Evolutionary conservation across 2,797 vertebrate species (phyloP).

Genomic region (Pelodytes ibericus): DNA sequence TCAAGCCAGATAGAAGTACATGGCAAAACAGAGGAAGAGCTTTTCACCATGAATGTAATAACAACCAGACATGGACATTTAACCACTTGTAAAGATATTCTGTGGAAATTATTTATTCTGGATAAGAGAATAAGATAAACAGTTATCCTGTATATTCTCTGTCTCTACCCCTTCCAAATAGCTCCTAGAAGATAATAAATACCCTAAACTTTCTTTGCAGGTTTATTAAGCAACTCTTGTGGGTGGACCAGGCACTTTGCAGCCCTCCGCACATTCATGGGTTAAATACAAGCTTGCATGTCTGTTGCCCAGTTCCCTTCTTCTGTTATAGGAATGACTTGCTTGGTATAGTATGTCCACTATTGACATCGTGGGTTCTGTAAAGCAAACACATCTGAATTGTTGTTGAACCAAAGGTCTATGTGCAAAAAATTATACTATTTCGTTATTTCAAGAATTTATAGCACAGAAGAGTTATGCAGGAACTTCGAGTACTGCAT

Average conservation of each 20-base stretch:
- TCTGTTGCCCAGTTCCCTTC: neutral
- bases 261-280: neutral
- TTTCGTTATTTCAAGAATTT: neutral
- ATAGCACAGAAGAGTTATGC: neutral
- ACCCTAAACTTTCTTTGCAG: neutral
- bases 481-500: too few species aligned
- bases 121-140: constrained; percentile 26
- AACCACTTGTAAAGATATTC: constrained; percentile 50
- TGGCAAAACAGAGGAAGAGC: neutral
- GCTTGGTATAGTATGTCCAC: neutral
- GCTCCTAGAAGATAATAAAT: neutral
- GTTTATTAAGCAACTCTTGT: constrained; percentile 2
- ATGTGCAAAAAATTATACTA: neutral
- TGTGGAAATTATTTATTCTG: constrained; percentile 55
- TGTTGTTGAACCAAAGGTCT: neutral
- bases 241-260: constrained; percentile 13
- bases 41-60: constrained; percentile 36
- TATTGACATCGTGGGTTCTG: neutral
- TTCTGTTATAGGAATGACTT: neutral
- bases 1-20: constrained; percentile 13
- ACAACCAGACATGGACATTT: constrained; percentile 29
- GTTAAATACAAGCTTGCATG: constrained; percentile 8
- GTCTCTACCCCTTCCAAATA: neutral
- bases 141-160: neutral
- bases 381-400: neutral